Evolutionary conservation across 2,113 vertebrate species (phyloP).

Genomic region (Meriones unguiculatus): DNA sequence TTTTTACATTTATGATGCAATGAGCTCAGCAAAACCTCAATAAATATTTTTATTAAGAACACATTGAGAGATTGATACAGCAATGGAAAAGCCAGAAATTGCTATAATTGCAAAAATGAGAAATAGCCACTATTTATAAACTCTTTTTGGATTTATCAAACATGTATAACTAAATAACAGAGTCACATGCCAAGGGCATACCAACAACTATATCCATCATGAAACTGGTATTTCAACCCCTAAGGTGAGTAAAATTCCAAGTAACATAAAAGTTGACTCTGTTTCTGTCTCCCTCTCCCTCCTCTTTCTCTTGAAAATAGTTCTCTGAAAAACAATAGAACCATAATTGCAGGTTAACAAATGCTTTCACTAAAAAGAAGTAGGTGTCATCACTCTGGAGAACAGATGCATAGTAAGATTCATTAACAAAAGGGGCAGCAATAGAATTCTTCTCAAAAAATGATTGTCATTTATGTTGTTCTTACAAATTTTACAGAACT

Average conservation of each 20-base stretch:
- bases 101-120: not conserved
- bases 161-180: not conserved
- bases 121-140: not conserved
- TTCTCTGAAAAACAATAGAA: not conserved
- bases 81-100: not conserved
- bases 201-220: not conserved
- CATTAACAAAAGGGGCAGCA: not conserved
- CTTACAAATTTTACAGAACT: not conserved
- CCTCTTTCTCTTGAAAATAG: not conserved
- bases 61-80: not conserved
- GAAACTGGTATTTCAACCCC: not conserved
- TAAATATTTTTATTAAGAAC: not conserved
- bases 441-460: not conserved
- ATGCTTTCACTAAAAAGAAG: not conserved
- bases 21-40: not conserved
- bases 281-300: fast-evolving
- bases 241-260: not conserved
- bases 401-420: not conserved
- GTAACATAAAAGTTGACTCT: not conserved
- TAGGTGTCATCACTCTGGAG: not conserved
- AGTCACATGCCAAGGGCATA: not conserved
- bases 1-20: not conserved
- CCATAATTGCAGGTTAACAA: not conserved
- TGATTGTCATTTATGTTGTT: not conserved
- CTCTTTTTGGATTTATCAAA: not conserved